A percentile compares a stretch with the other conserved stretches of the same genome.
Evolutionary conservation across 2,797 vertebrate species (phyloP).

Genomic region (Neopelma chrysocephalum): DNA sequence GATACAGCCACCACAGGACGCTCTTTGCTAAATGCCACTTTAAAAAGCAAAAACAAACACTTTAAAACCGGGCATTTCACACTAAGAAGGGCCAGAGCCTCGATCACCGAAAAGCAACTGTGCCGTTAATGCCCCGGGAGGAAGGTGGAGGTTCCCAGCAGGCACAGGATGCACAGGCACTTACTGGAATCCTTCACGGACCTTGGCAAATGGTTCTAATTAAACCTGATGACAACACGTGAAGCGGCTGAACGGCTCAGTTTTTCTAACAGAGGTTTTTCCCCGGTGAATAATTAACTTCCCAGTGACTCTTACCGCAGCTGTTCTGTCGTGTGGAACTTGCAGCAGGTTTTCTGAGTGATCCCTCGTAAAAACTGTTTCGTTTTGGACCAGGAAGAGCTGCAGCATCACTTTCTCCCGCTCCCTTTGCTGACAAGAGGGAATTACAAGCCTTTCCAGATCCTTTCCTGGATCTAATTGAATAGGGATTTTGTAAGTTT

Average conservation of each 20-base stretch:
- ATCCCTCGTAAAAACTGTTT: not conserved
- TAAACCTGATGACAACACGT: not conserved
- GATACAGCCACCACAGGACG: not conserved
- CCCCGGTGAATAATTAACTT: not conserved
- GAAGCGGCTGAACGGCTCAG: not conserved
- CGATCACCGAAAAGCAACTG: not conserved
- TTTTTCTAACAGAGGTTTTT: too few species aligned
- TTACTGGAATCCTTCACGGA: not conserved
- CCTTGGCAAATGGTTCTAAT: not conserved
- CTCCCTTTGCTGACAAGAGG: not conserved
- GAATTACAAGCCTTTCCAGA: constrained; percentile 12
- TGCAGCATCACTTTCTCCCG: constrained; percentile 5
- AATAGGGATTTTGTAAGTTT: not conserved
- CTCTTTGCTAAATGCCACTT: fast-evolving
- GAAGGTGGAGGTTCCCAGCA: too few species aligned
- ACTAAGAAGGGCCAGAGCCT: not conserved
- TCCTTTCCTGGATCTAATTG: constrained; percentile 21
- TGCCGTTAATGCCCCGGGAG: fast-evolving
- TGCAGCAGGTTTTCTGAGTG: not conserved
- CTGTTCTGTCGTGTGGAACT: not conserved
- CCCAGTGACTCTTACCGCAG: constrained; percentile 56
- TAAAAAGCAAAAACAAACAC: not conserved
- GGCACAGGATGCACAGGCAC: fast-evolving
- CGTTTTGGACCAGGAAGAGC: not conserved
- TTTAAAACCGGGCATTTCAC: fast-evolving